A percentile compares a stretch with the other conserved stretches of the same genome.
Evolutionary conservation across 2,888 invertebrate species (phyloP).

Genomic region (Apodemia hepburni): DNA sequence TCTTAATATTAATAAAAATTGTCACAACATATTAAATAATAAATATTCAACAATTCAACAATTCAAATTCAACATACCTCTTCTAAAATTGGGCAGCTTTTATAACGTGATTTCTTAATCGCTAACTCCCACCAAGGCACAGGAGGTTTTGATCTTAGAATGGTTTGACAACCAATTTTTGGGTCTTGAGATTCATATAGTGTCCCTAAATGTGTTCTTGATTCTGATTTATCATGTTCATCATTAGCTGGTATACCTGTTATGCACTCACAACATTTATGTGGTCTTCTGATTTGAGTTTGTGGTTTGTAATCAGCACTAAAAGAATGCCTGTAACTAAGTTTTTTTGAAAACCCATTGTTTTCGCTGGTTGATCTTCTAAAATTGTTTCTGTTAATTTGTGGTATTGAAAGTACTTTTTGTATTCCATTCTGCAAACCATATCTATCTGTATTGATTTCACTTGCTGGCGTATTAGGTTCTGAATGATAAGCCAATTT

Average conservation of each 20-base stretch:
- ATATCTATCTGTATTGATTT: conserved; percentile 51
- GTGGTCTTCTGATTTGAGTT: conserved; percentile 52
- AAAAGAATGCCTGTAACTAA: conserved; percentile 73
- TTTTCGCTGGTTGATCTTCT: conserved; percentile 71
- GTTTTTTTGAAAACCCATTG: conserved; percentile 68
- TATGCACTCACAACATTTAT: conserved; percentile 74
- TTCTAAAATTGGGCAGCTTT: conserved; percentile 91
- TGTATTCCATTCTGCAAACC: conserved; percentile 63
- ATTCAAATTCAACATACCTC: conserved; percentile 58
- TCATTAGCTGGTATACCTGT: conserved; percentile 68
- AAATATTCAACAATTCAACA: no score
- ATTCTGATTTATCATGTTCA: conserved; percentile 47
- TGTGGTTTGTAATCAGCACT: conserved; percentile 65
- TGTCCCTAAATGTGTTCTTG: conserved; percentile 70
- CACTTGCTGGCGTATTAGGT: conserved; percentile 69
- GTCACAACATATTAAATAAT: no score
- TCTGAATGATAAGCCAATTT: conserved; percentile 73
- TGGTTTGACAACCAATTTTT: conserved; percentile 84
- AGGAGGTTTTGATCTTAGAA: conserved; percentile 83
- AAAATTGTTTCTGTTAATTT: conserved; percentile 67
- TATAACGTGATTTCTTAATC: conserved; percentile 87
- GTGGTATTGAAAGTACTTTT: conserved; percentile 67
- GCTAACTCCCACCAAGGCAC: conserved; percentile 95
- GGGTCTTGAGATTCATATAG: conserved; percentile 80
- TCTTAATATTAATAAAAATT: neutral